These are phyloP conservation scores for Ectemnius cavifrons DNA, from an alignment of 2,888 invertebrate species.

Conservation along the genomic window DNA sequence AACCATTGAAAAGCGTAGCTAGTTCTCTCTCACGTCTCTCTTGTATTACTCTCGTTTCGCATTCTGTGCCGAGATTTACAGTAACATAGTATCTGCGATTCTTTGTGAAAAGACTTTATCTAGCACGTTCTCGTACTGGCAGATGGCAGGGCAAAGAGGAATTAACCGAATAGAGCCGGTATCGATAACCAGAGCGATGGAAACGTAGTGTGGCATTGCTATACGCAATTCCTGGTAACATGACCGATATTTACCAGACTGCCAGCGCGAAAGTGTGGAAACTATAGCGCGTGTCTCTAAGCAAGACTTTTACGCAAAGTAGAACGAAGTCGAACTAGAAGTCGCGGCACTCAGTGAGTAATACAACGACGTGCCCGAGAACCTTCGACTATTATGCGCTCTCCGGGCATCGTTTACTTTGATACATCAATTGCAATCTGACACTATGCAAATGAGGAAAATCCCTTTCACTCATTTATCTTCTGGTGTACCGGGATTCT, in stretches of 20 bases:
- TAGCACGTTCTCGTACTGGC: too few species aligned
- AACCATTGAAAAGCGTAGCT: neutral
- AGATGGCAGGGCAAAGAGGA: neutral
- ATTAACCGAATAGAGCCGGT: neutral
- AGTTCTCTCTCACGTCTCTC: too few species aligned
- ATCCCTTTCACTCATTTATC: too few species aligned
- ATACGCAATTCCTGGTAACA: conserved; percentile 23
- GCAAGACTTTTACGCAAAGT: conserved; percentile 23
- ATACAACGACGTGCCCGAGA: too few species aligned
- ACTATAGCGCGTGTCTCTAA: conserved; percentile 25
- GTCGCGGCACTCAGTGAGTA: too few species aligned
- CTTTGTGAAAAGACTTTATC: too few species aligned
- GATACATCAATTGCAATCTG: neutral
- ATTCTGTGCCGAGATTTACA: too few species aligned
- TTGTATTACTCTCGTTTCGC: too few species aligned
- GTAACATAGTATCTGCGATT: too few species aligned
- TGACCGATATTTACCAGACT: conserved; percentile 33
- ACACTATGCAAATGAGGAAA: too few species aligned
- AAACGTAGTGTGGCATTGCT: conserved; percentile 22
- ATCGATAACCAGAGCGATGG: conserved; percentile 12
- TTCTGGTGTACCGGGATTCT: too few species aligned
- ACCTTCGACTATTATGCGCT: too few species aligned
- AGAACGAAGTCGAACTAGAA: conserved; percentile 7
- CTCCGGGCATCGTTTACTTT: neutral
- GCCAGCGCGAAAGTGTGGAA: conserved; percentile 48